Base-by-base conservation (phyloP, 1,140 invertebrate species). In the Tachypleus tridentatus region DNA sequence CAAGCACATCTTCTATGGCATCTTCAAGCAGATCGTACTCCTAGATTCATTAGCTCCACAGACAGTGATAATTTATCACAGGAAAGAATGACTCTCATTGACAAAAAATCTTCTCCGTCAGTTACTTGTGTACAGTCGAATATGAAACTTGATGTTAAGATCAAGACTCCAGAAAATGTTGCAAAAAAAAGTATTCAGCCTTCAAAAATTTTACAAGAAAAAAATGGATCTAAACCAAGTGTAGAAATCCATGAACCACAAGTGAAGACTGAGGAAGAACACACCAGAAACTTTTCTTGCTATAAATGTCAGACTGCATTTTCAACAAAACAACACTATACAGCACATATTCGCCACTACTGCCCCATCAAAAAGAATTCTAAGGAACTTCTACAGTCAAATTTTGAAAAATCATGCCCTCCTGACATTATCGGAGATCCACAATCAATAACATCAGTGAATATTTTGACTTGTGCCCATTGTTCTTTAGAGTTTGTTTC, bases 1-100 rank as follows among this genome's bases (percentile, higher is more conserved):
- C 64, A 69, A n/a, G 10, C 59, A 1, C 67, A 69, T 63, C 64
- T 69, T 29, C 63, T 69, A 49, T 62, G 64, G 56, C 67, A 69
- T 61, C 48, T 69, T 48, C 64, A 65, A 54, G 48, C 5, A 48
- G 49, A 63, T n/a, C 47, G 63, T 10, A 62, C 67, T 47, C 50
- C 51, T 48, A 5, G 51, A 4, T 49, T 5, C 10, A 51, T 53
- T 4, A 61, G 61, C 52, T 64, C 53, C 9, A 10, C 29, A 6
- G 29, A 47, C 29, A 51, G 5, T 29, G 9, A 4, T 50, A 58
- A 29, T 29, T 29, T 29, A 29, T 29, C 29, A 29, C 6, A 48
- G 57, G 57, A 58, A n/a, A 47, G 29, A 64, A 64, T 52, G 49
- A 11, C 51, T 11, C 57, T 61, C 29, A 11, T 54, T 57, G 10